Evolutionary conservation across 2,113 vertebrate species (phyloP).

Genomic region (Felis chaus): DNA sequence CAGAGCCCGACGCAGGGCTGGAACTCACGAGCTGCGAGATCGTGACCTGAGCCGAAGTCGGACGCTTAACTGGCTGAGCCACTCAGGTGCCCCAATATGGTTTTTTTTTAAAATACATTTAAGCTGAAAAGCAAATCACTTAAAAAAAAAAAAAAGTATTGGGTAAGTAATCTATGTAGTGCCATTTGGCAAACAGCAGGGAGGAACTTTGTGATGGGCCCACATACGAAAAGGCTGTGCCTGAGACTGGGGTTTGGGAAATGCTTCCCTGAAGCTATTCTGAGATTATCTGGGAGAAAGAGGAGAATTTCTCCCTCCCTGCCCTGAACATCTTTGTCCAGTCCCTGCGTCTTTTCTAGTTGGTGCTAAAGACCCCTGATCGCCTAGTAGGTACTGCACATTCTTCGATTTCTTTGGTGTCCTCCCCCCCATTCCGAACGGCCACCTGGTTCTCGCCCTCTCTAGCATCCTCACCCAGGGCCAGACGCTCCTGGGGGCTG

Average conservation of each 20-base stretch:
- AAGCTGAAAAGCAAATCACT: not conserved
- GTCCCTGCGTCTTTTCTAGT: not conserved
- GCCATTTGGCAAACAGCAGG: too few species aligned
- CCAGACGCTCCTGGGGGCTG: not conserved
- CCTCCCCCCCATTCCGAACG: too few species aligned
- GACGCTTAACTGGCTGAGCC: not conserved
- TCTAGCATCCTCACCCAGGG: not conserved
- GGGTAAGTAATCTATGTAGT: rapidly evolving
- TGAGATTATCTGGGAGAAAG: not conserved
- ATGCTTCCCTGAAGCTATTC: not conserved
- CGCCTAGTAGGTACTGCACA: not conserved
- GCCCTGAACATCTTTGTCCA: not conserved
- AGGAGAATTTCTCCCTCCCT: not conserved
- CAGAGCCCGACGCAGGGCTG: too few species aligned
- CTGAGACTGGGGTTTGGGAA: too few species aligned
- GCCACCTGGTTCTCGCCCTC: not conserved
- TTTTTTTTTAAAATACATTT: not conserved
- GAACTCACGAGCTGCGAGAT: too few species aligned
- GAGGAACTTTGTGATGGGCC: not conserved
- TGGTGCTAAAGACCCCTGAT: not conserved
- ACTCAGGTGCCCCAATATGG: not conserved
- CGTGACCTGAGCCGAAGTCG: not conserved
- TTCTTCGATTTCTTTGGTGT: not conserved
- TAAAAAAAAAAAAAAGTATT: not conserved
- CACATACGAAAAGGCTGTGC: rapidly evolving